phyloP scores from a whole-genome alignment of 2,113 vertebrate genomes.

The Nematolebias whitei region DNA sequence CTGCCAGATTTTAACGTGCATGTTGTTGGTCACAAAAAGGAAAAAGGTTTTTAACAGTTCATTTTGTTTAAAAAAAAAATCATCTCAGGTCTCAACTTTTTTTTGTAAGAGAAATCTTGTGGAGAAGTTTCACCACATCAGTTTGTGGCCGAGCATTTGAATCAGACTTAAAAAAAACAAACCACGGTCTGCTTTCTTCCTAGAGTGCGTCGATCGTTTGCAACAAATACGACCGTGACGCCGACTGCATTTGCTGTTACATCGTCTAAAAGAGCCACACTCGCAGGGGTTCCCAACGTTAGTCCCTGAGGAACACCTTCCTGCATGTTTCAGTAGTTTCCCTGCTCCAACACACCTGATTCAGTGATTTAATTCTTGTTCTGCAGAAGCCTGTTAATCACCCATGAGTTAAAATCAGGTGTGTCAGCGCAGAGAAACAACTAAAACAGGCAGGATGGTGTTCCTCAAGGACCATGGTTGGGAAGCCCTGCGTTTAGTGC shows the following conservation, averaged over 20 bases:
- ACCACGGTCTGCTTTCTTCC: slow-evolving; percentile 53
- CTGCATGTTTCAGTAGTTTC: too few species aligned
- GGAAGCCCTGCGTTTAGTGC: too few species aligned
- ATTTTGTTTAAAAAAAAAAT: slow-evolving; percentile 81
- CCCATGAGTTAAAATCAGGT: too few species aligned
- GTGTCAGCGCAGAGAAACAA: too few species aligned
- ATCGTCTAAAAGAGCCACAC: slow-evolving; percentile 28
- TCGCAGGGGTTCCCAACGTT: too few species aligned
- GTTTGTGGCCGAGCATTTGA: too few species aligned
- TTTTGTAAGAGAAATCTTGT: slow-evolving; percentile 36
- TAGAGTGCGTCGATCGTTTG: slow-evolving; percentile 18
- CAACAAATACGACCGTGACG: slow-evolving; percentile 26
- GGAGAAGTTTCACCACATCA: slow-evolving; percentile 50
- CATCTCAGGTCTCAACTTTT: slow-evolving; percentile 82
- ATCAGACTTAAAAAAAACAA: background rate
- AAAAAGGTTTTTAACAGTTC: slow-evolving; percentile 90
- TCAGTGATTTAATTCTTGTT: too few species aligned
- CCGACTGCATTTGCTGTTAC: slow-evolving; percentile 22
- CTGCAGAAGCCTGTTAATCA: too few species aligned
- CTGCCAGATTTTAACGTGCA: slow-evolving; percentile 81
- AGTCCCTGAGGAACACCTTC: too few species aligned
- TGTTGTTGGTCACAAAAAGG: slow-evolving; percentile 92
- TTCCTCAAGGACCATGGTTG: too few species aligned
- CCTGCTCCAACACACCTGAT: too few species aligned
- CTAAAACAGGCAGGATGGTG: too few species aligned